phyloP scores from a whole-genome alignment of 2,888 invertebrate genomes.

The Cephus pulcher region DNA sequence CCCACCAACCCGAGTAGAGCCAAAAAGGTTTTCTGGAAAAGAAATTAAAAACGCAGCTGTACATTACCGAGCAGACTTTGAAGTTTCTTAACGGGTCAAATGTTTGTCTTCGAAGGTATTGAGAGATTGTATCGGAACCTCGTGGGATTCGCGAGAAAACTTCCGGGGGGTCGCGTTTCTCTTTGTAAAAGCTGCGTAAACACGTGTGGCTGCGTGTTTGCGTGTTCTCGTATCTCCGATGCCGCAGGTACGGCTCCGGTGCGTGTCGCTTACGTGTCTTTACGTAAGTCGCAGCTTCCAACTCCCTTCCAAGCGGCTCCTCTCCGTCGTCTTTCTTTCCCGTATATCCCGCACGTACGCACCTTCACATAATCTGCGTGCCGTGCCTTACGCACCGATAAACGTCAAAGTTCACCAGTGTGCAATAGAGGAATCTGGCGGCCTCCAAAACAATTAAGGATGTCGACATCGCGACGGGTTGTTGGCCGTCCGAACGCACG shows the following conservation, averaged over 20 bases:
- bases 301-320: no score
- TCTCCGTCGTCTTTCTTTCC: no score
- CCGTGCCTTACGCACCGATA: background rate
- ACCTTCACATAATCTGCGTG: background rate
- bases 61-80: no score
- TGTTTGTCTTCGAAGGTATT: no score
- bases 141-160: background rate
- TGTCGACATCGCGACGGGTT: no score
- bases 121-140: no score
- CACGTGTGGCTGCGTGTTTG: background rate
- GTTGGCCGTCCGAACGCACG: background rate
- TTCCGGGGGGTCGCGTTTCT: constrained; percentile 28
- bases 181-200: constrained; percentile 30
- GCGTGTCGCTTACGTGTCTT: background rate
- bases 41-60: background rate
- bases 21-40: constrained; percentile 35
- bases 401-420: background rate
- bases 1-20: constrained; percentile 17
- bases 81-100: no score
- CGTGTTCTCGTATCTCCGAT: background rate
- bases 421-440: no score
- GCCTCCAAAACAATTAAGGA: no score
- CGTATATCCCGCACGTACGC: no score
- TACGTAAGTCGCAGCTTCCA: background rate
- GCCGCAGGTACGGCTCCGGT: background rate